Evolutionary conservation across 1,140 invertebrate genomes (phyloP), one percentile per base, ranked within the genome.

Genomic region (Drosophila lacertosa): DNA sequence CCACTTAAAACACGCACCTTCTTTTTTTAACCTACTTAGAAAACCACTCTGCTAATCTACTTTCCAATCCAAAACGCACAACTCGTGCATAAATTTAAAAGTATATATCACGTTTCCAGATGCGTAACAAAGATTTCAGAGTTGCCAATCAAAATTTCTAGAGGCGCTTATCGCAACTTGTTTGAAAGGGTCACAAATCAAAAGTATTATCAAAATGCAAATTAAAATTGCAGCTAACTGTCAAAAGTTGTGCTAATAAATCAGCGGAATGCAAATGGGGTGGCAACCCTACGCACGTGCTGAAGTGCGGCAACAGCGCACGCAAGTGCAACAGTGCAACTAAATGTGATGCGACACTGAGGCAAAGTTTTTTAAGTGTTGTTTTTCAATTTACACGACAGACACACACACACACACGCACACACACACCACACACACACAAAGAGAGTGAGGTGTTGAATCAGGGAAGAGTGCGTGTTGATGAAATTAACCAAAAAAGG

Each of bases 401-500:
- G 50, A 51, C 29, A 53, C 22, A 50, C 35, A 40, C 13, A 15
- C 6, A 20, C 39, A 57, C 16, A 13, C 26, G 9, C 7, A 15
- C n/a, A 15, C n/a, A 18, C 32, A n/a, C n/a, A n/a, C n/a, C n/a
- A n/a, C n/a, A n/a, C n/a, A n/a, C n/a, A n/a, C 26, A 32, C 15
- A 50, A 13, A 16, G 1, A 1, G 11, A 10, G 29, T 7, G 5
- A 15, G 33, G 33, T 22, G 48, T 37, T 6, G 22, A 71, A 69
- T 76, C 79, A 76, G 59, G 59, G 80, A 75, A 73, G 67, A 69
- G 65, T 84, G 84, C 84, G 84, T 89, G 84, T 78, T 84, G 77
- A 89, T 89, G 76, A 72, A 89, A 89, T 89, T 89, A 89, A 84
- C 79, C 67, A 62, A 75, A 54, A 54, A 66, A 62, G 66, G 69